These are phyloP conservation scores for Zygothrica quintamaculata DNA, from an alignment of 2,888 invertebrate genomes.

Conservation along the genomic window DNA sequence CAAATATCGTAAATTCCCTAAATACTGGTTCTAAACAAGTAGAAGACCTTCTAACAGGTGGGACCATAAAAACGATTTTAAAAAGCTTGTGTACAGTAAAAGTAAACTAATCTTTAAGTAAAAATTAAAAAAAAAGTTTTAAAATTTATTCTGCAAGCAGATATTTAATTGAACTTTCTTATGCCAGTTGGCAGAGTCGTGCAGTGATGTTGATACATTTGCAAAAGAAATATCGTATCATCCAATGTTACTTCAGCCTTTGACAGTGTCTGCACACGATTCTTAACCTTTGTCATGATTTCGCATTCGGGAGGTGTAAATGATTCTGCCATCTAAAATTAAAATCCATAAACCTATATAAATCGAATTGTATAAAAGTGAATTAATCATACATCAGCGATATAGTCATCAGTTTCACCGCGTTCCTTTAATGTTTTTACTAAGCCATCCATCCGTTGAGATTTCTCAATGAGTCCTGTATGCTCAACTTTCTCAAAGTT, in stretches of 20 bases:
- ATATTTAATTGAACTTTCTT: slow-evolving; percentile 62
- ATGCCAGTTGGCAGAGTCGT: slow-evolving; percentile 66
- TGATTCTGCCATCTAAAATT: slow-evolving; percentile 88
- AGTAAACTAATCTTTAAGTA: too few species aligned
- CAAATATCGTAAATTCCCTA: too few species aligned
- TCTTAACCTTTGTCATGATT: slow-evolving; percentile 90
- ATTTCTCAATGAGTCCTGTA: slow-evolving; percentile 93
- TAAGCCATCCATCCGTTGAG: slow-evolving; percentile 92
- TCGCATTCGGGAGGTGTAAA: slow-evolving; percentile 93
- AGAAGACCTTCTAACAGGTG: too few species aligned
- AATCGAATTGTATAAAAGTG: too few species aligned
- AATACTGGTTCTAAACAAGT: slow-evolving; percentile 7
- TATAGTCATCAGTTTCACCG: slow-evolving; percentile 91
- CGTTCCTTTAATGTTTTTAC: slow-evolving; percentile 91
- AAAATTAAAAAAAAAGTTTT: not conserved
- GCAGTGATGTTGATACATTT: slow-evolving; percentile 89
- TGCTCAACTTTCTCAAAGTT: slow-evolving; percentile 88
- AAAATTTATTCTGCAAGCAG: not conserved
- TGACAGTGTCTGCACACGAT: slow-evolving; percentile 90
- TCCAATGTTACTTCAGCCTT: slow-evolving; percentile 92
- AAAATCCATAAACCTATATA: slow-evolving; percentile 66
- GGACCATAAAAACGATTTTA: too few species aligned
- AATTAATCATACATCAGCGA: slow-evolving; percentile 89
- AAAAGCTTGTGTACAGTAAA: too few species aligned
- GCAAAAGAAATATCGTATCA: slow-evolving; percentile 92